Conservation (phyloP, 2,113 vertebrate genomes). For the Aviceda subcristata region DNA sequence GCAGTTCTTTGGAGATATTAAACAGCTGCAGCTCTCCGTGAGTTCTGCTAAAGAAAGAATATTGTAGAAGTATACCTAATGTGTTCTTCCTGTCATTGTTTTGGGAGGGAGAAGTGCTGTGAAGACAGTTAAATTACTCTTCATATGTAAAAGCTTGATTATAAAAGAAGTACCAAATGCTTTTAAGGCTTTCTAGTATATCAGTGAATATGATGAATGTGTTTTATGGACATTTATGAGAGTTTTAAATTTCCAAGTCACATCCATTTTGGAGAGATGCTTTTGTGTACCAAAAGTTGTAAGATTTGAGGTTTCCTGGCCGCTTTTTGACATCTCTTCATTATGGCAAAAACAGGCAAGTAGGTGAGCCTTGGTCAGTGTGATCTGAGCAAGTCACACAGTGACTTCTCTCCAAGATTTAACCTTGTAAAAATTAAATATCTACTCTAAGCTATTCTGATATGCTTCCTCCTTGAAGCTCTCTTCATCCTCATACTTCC, state of each 20-base stretch:
- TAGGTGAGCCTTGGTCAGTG: background rate
- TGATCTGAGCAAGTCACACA: background rate
- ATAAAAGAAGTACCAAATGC: background rate
- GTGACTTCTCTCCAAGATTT: background rate
- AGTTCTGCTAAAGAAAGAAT: background rate
- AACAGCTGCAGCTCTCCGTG: background rate
- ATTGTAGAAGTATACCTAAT: background rate
- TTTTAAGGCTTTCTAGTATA: slow-evolving; percentile 21
- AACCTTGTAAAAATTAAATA: background rate
- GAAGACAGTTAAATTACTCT: slow-evolving; percentile 56
- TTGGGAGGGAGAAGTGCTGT: background rate
- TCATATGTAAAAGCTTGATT: slow-evolving; percentile 5
- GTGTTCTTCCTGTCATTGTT: slow-evolving; percentile 1
- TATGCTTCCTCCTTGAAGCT: background rate
- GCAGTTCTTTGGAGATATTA: background rate
- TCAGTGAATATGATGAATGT: background rate
- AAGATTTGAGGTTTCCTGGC: background rate
- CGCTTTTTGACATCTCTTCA: background rate
- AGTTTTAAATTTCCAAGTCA: background rate
- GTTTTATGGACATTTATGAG: background rate
- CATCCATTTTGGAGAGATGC: background rate
- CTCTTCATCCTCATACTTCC: background rate
- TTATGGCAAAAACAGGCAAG: background rate
- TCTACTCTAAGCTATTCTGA: background rate
- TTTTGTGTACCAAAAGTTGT: background rate